Evolutionary conservation across 2,797 vertebrate species (phyloP).

Genomic region (Fratercula arctica): DNA sequence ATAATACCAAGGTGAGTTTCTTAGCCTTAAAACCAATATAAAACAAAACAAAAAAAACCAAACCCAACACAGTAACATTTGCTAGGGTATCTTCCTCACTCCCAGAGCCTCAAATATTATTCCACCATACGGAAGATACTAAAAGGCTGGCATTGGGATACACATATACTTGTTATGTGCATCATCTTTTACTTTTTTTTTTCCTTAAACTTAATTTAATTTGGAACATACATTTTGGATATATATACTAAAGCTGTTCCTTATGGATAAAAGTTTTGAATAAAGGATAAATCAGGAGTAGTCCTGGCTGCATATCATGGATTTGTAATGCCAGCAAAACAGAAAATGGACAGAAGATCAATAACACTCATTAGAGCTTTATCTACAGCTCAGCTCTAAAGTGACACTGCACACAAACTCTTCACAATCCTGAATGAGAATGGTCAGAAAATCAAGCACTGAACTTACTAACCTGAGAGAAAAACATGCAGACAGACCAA

Average conservation of each 20-base stretch:
- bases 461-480: background rate
- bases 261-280: background rate
- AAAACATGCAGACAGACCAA: background rate
- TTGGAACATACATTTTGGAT: background rate
- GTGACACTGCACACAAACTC: slow-evolving; percentile 1
- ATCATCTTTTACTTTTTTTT: background rate
- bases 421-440: background rate
- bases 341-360: background rate
- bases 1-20: background rate
- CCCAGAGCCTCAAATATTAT: background rate
- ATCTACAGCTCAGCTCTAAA: background rate
- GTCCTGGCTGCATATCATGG: background rate
- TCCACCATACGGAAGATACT: background rate
- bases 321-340: background rate
- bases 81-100: background rate
- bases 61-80: background rate
- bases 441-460: background rate
- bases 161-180: background rate
- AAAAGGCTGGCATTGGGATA: background rate
- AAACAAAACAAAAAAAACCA: background rate
- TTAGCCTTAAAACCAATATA: background rate
- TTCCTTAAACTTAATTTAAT: background rate
- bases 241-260: background rate
- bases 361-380: background rate
- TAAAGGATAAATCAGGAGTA: background rate